These are phyloP conservation scores for Bostrychus sinensis DNA, from an alignment of 2,113 vertebrate genomes.

Conservation along the genomic window DNA sequence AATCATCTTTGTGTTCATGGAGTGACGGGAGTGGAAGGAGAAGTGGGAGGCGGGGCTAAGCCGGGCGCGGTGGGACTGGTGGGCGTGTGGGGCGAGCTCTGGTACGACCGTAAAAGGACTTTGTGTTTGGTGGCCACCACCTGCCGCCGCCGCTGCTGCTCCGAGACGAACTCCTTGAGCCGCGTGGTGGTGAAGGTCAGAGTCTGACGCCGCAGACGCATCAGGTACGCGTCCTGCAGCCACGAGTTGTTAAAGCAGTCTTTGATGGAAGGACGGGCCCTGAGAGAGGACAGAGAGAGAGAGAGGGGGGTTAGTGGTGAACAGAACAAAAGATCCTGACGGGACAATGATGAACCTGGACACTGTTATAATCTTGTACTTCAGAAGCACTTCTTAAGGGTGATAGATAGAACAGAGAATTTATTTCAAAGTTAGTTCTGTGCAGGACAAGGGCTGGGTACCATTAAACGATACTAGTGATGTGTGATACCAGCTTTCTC, in stretches of 20 bases:
- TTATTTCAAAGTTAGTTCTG: no score
- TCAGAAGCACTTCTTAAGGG: no score
- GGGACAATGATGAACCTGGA: no score
- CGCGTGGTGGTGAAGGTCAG: constrained; percentile 95
- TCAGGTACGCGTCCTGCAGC: constrained; percentile 97
- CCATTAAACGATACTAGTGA: no score
- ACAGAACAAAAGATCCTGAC: no score
- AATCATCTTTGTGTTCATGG: constrained; percentile 69
- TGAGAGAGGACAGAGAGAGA: constrained; percentile 49
- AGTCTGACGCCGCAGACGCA: constrained; percentile 95
- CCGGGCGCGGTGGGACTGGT: constrained; percentile 81
- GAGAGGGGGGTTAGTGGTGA: no score
- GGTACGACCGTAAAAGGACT: constrained; percentile 96
- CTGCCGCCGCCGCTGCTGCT: constrained; percentile 85
- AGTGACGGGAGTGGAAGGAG: constrained; percentile 70
- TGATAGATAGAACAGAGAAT: no score
- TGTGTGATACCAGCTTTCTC: no score
- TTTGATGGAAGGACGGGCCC: constrained; percentile 93
- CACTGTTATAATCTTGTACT: no score
- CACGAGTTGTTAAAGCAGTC: constrained; percentile 94
- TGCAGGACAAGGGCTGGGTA: no score
- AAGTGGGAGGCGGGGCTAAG: constrained; percentile 43
- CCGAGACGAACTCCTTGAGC: constrained; percentile 94
- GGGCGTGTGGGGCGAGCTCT: constrained; percentile 80
- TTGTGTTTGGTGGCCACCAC: constrained; percentile 92